Conservation (phyloP, 30 jellyfish, hydroid and myxozoan genomes). For the Aurelia coerulea region DNA sequence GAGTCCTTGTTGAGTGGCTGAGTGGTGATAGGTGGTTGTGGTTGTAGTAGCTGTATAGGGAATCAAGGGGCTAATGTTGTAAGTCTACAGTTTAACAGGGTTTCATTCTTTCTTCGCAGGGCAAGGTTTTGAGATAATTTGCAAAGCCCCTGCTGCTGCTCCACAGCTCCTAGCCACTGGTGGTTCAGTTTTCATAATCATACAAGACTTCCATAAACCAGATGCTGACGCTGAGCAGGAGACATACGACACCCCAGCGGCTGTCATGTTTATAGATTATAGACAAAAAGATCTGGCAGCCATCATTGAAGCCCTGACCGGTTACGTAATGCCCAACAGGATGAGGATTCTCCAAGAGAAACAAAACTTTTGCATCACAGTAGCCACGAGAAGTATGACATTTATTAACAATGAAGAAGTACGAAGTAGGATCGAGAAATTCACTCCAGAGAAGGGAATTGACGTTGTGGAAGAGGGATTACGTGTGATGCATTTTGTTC, state of each 20-base stretch:
- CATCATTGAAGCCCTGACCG: background rate
- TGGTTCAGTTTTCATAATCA: background rate
- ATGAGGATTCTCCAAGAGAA: background rate
- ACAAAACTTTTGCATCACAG: background rate
- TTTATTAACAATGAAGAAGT: constrained; percentile 6
- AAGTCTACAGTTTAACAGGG: no score
- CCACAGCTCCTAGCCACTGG: background rate
- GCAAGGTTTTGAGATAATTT: constrained; percentile 12
- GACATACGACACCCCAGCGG: constrained; percentile 16
- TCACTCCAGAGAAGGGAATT: background rate
- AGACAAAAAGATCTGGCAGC: background rate
- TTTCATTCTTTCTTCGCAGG: background rate
- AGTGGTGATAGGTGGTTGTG: no score
- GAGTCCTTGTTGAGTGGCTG: no score
- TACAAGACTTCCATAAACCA: constrained; percentile 23
- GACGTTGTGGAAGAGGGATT: constrained; percentile 11
- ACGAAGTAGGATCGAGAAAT: background rate
- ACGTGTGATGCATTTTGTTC: constrained; percentile 1
- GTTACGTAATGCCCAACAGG: background rate
- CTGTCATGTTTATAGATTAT: background rate
- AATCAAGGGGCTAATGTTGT: no score
- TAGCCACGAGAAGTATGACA: background rate
- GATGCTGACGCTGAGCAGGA: constrained; percentile 8
- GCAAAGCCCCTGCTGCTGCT: constrained; percentile 15
- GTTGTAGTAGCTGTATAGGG: no score